Conservation (phyloP, 2,888 invertebrate genomes). For the Drosophila paramelanica region DNA sequence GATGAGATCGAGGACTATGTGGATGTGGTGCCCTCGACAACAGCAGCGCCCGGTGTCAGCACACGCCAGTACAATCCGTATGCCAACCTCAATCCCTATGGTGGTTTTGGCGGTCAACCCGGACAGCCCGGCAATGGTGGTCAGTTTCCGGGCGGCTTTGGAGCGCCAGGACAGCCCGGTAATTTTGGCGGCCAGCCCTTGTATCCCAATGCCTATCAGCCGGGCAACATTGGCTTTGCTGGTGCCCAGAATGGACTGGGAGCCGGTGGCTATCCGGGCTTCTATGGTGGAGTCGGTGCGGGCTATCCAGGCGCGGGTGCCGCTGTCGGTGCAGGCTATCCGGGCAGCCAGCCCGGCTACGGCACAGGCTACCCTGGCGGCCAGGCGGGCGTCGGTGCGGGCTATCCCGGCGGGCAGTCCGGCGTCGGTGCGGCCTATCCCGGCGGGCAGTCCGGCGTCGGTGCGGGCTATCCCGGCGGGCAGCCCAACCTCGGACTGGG, state of each 20-base stretch:
- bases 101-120: slow-evolving; percentile 44
- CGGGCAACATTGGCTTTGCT: slow-evolving; percentile 52
- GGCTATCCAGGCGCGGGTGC: slow-evolving; percentile 2
- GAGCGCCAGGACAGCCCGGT: slow-evolving; percentile 75
- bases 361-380: slow-evolving; percentile 23
- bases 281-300: background rate
- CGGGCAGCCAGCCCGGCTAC: slow-evolving; percentile 36
- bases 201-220: slow-evolving; percentile 61
- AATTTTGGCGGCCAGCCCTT: slow-evolving; percentile 67
- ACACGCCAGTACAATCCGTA: slow-evolving; percentile 76
- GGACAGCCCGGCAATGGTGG: slow-evolving; percentile 41
- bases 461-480: slow-evolving; percentile 3
- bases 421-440: slow-evolving; percentile 22
- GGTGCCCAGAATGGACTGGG: slow-evolving; percentile 61
- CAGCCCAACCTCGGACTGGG: slow-evolving; percentile 33
- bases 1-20: slow-evolving; percentile 83
- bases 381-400: slow-evolving; percentile 19
- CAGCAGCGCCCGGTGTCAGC: slow-evolving; percentile 66
- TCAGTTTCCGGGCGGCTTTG: slow-evolving; percentile 48
- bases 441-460: slow-evolving; percentile 39
- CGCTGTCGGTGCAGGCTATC: background rate
- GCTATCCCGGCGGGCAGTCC: slow-evolving; percentile 29
- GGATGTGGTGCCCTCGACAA: slow-evolving; percentile 73
- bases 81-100: slow-evolving; percentile 28
- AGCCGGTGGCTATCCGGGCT: slow-evolving; percentile 11